A percentile compares a stretch with the other conserved stretches of the same genome.
Conservation (phyloP, 2,797 vertebrate genomes). For the Molossus molossus region DNA sequence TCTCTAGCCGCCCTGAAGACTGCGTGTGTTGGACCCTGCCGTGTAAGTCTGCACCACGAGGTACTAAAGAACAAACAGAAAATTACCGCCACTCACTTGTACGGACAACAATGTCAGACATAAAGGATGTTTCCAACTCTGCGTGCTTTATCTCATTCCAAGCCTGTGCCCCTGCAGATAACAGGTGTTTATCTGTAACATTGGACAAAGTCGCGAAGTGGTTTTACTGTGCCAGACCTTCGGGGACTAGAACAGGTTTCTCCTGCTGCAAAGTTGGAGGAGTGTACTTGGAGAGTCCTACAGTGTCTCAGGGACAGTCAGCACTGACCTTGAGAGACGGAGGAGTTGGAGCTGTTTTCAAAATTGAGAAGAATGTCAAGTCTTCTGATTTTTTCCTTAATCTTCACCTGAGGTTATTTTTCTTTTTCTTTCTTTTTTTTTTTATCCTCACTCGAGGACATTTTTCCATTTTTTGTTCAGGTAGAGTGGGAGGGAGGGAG, state of each 20-base stretch:
- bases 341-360: neutral
- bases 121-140: slow-evolving; percentile 21
- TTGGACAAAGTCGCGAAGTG: slow-evolving; percentile 35
- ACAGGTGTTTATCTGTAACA: slow-evolving; percentile 29
- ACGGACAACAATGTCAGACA: slow-evolving; percentile 26
- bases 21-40: slow-evolving; percentile 68
- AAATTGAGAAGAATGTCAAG: slow-evolving; percentile 12
- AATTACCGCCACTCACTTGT: neutral
- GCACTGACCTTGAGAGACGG: neutral
- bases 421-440: no score
- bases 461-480: no score
- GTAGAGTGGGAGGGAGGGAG: no score
- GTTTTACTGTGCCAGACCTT: slow-evolving; percentile 16
- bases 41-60: slow-evolving; percentile 68
- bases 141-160: slow-evolving; percentile 49
- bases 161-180: slow-evolving; percentile 62
- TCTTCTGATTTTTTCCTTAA: neutral
- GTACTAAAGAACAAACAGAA: slow-evolving; percentile 34
- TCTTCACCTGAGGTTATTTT: no score
- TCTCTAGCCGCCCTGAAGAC: neutral
- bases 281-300: neutral
- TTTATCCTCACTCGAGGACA: no score
- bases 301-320: neutral
- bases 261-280: neutral
- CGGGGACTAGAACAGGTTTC: neutral